Evolutionary conservation across 1,140 invertebrate species (phyloP), one percentile per base, ranked within the genome.

Genomic region (Armadillidium nasatum): DNA sequence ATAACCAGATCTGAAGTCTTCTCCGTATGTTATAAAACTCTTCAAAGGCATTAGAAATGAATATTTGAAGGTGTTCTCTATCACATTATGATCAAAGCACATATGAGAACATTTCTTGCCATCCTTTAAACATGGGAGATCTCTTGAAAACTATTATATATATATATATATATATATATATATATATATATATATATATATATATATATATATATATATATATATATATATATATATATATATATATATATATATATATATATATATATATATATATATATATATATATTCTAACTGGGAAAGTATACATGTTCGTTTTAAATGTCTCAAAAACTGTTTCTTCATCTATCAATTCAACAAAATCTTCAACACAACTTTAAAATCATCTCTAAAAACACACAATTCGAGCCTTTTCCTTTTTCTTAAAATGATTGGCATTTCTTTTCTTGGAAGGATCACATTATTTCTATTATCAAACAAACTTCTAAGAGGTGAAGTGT

Each of bases 1-100:
- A 81, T 90, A 86, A 84, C 92, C 90, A 82, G 94, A 85, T 86
- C 94, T 89, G 79, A 94, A 89, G 82, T 90, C 90, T 66, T 88
- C 85, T 66, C 76, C 76, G 4, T 76, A 75, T 44, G 76, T 78
- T 71, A 77, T 75, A 46, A 75, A 78, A 6, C 75, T 75, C 33
- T 80, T 73, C 0, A 19, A n/a, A 44, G 33, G 43, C 76, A 80
- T 77, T 10, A 44, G 33, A 21, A 71, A 71, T 13, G 44, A 33
- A 21, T 45, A 71, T 45, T 43, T 33, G 44, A 15, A 21, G 33
- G 44, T 45, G 44, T 19, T 43, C 69, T 33, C 69, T n/a, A 33
- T 15, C 13, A 21, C 11, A 13, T 13, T 13, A n/a, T 43, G 11
- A 45, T n/a, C 33, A 13, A 45, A 13, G n/a, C 69, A 43, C 44